These are phyloP conservation scores for Daktulosphaira vitifoliae DNA, from an alignment of 1,140 invertebrate species.

Conservation along the genomic window DNA sequence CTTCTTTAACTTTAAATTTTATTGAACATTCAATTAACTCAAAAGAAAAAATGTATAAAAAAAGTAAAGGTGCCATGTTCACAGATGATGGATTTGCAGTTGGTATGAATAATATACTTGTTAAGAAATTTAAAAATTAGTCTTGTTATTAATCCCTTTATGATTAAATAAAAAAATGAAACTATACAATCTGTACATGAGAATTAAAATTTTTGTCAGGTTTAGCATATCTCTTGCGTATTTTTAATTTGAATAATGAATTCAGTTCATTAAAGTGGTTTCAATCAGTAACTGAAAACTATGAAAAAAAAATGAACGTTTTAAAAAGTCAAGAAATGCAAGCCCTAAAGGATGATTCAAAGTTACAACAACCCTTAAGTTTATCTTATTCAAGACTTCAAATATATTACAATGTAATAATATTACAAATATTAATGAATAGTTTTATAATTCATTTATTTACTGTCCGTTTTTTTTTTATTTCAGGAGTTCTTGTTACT, in stretches of 20 bases:
- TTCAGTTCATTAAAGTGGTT: constrained; percentile 97
- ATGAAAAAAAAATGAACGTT: constrained; percentile 53
- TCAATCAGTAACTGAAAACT: constrained; percentile 70
- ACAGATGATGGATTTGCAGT: constrained; percentile 98
- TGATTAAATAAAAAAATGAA: no score
- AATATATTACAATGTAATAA: constrained; percentile 57
- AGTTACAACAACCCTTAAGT: constrained; percentile 86
- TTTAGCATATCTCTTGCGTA: constrained; percentile 59
- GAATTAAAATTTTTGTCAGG: constrained; percentile 50
- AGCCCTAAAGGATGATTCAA: constrained; percentile 57
- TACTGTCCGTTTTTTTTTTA: constrained; percentile 37
- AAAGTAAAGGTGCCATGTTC: constrained; percentile 71
- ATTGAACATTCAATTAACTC: constrained; percentile 85
- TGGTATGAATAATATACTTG: constrained; percentile 54
- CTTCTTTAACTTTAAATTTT: constrained; percentile 89
- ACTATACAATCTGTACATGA: no score
- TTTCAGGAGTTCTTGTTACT: constrained; percentile 79
- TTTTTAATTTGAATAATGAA: constrained; percentile 59
- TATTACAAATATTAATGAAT: not conserved
- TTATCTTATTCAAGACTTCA: constrained; percentile 80
- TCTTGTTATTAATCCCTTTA: not conserved
- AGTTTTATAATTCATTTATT: constrained; percentile 8
- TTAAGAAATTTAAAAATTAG: not conserved
- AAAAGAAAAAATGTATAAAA: constrained; percentile 83
- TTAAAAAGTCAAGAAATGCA: constrained; percentile 49